Percentiles rank a stretch among this genome's conserved stretches.
Conservation (phyloP, 2,113 vertebrate genomes). For the Donacobius atricapilla region DNA sequence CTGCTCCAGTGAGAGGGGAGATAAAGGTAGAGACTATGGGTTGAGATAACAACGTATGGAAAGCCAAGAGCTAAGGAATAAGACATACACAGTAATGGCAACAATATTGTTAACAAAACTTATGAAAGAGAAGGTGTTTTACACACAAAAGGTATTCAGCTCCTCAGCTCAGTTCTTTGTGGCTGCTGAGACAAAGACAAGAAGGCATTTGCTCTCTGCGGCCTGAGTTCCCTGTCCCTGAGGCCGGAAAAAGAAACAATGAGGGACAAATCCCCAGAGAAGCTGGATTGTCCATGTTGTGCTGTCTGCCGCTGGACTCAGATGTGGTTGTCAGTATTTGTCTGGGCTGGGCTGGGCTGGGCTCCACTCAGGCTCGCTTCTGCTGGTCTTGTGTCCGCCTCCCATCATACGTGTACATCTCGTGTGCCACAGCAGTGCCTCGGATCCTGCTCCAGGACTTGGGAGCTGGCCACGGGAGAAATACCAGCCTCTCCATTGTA, state of each 20-base stretch:
- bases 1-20: fast-evolving
- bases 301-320: fast-evolving
- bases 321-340: neutral
- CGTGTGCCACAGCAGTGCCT: fast-evolving
- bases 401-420: fast-evolving
- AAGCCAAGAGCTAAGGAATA: neutral
- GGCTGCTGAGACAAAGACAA: neutral
- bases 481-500: neutral
- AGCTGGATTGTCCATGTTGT: fast-evolving
- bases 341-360: fast-evolving
- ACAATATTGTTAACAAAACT: neutral
- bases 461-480: neutral
- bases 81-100: neutral
- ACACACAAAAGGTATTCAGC: neutral
- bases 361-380: fast-evolving
- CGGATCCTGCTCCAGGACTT: neutral
- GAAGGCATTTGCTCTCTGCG: fast-evolving
- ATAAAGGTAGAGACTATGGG: neutral
- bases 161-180: neutral
- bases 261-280: neutral
- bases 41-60: fast-evolving
- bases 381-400: neutral
- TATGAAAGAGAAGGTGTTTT: neutral
- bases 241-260: fast-evolving
- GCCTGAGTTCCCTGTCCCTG: fast-evolving